A percentile compares a stretch with the other conserved stretches of the same genome.
Conservation (phyloP, 2,113 vertebrate genomes). For the Hyla sarda region DNA sequence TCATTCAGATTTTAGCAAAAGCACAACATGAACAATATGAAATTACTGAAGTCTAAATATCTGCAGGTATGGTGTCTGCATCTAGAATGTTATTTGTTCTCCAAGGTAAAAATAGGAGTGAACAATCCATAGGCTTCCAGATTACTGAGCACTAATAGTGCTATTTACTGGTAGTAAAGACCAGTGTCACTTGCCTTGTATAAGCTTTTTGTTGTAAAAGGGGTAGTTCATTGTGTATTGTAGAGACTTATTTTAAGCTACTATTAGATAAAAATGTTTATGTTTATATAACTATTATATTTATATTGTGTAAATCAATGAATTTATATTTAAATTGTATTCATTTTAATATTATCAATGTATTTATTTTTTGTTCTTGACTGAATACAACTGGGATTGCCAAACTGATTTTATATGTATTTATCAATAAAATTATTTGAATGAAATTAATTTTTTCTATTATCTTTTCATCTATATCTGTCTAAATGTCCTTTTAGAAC, state of each 20-base stretch:
- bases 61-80: not conserved
- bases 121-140: not conserved
- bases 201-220: not conserved
- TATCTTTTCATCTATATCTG: not conserved
- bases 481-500: too few species aligned
- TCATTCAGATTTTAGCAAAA: not conserved
- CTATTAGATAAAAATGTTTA: not conserved
- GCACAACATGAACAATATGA: not conserved
- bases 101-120: not conserved
- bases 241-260: not conserved
- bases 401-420: constrained; percentile 42
- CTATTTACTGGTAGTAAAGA: too few species aligned
- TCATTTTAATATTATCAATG: constrained; percentile 29
- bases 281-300: rapidly evolving
- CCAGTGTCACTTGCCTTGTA: not conserved
- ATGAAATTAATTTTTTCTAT: not conserved
- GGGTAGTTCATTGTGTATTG: not conserved
- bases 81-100: not conserved
- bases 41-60: not conserved
- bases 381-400: not conserved
- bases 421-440: constrained; percentile 35
- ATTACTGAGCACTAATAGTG: too few species aligned
- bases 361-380: constrained; percentile 32
- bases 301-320: constrained; percentile 11
- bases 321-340: constrained; percentile 21